These are phyloP conservation scores for Periophthalmus modestus DNA, from an alignment of 2,113 vertebrate genomes.

Conservation along the genomic window DNA sequence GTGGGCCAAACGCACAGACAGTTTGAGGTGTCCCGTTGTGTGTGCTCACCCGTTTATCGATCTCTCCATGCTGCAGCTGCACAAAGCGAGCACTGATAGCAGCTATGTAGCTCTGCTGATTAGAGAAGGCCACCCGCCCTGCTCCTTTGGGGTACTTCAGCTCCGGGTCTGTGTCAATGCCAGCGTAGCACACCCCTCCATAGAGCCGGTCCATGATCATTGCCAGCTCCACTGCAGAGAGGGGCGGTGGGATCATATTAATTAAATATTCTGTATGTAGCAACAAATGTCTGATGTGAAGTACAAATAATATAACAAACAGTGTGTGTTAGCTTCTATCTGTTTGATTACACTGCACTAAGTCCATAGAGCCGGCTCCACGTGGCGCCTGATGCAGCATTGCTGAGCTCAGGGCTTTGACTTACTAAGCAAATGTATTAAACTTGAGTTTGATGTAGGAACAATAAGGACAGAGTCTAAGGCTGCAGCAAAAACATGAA, in stretches of 20 bases:
- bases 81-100: slow-evolving; percentile 99
- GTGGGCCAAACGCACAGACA: slow-evolving; percentile 12
- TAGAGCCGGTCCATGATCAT: slow-evolving; percentile 99
- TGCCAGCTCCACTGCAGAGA: slow-evolving; percentile 91
- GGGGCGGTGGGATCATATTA: background rate
- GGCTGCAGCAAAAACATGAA: slow-evolving; percentile 11
- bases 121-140: slow-evolving; percentile 97
- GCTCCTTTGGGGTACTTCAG: slow-evolving; percentile 99
- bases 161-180: slow-evolving; percentile 98
- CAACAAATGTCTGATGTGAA: slow-evolving; percentile 10
- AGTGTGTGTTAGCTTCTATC: background rate
- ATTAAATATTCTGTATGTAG: slow-evolving; percentile 4
- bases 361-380: background rate
- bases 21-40: slow-evolving; percentile 24
- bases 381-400: background rate
- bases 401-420: slow-evolving; percentile 36
- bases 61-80: slow-evolving; percentile 99
- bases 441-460: slow-evolving; percentile 20
- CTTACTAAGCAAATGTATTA: slow-evolving; percentile 18
- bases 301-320: background rate
- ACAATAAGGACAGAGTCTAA: slow-evolving; percentile 16
- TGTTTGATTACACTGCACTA: background rate
- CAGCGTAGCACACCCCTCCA: slow-evolving; percentile 97
- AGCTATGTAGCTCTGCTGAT: slow-evolving; percentile 99
- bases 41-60: slow-evolving; percentile 98